phyloP scores from a whole-genome alignment of 2,888 invertebrate genomes.

The Vesta saturnalis region DNA sequence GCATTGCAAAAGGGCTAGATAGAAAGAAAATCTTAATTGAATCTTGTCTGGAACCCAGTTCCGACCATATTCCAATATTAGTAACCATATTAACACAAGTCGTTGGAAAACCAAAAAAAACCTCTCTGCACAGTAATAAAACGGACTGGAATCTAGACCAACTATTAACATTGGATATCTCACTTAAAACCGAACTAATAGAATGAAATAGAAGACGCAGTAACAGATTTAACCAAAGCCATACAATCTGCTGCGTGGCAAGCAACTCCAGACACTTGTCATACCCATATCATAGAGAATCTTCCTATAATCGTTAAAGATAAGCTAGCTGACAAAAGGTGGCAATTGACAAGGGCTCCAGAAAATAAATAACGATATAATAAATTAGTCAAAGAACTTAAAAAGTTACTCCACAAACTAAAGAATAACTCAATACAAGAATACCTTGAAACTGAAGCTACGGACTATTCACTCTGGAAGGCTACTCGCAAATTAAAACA shows the following conservation, averaged over 20 bases:
- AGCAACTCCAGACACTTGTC: background rate
- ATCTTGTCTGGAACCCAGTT: background rate
- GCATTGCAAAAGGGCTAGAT: background rate
- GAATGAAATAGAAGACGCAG: constrained; percentile 15
- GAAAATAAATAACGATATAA: constrained; percentile 31
- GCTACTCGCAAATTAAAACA: constrained; percentile 14
- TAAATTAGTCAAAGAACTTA: constrained; percentile 31
- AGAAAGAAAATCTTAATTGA: background rate
- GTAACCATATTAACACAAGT: no score
- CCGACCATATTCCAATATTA: background rate
- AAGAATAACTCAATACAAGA: no score
- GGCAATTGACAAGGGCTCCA: constrained; percentile 5
- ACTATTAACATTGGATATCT: constrained; percentile 6
- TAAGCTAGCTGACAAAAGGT: constrained; percentile 2
- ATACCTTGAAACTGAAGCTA: constrained; percentile 14
- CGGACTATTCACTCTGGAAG: constrained; percentile 25
- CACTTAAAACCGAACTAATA: constrained; percentile 14
- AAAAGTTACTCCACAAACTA: constrained; percentile 24
- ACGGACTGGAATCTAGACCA: constrained; percentile 9
- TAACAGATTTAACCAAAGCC: no score
- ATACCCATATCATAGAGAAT: constrained; percentile 13
- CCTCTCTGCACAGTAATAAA: constrained; percentile 2
- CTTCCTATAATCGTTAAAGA: background rate
- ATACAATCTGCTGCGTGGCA: background rate
- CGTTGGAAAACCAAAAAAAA: constrained; percentile 3